Percentiles rank a stretch among this genome's conserved stretches.
Conservation (phyloP, 2,888 invertebrate genomes). For the Erynnis tages region DNA sequence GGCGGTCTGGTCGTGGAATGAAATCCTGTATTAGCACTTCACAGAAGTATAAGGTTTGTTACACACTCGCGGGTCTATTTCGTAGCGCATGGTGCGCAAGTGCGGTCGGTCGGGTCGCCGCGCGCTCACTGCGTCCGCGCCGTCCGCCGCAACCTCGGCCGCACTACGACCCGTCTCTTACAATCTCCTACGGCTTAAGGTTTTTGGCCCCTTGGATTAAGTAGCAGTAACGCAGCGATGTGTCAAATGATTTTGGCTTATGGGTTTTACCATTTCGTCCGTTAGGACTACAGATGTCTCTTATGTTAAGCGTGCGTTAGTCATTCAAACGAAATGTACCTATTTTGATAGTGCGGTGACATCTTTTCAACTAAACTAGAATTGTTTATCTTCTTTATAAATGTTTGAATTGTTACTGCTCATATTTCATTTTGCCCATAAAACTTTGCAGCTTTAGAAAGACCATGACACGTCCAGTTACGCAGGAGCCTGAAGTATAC, state of each 20-base stretch:
- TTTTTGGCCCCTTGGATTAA: constrained; percentile 31
- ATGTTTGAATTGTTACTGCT: no score
- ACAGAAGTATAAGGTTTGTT: constrained; percentile 52
- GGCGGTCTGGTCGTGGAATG: constrained; percentile 26
- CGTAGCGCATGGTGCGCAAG: constrained; percentile 60
- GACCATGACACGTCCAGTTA: no score
- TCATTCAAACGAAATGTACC: no score
- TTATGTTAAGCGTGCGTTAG: not conserved
- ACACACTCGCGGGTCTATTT: constrained; percentile 62
- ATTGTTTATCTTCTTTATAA: no score
- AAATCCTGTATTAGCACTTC: constrained; percentile 67
- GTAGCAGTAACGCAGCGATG: constrained; percentile 2
- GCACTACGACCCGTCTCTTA: constrained; percentile 39
- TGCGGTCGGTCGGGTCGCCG: constrained; percentile 62
- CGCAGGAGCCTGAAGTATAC: no score
- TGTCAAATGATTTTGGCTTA: not conserved
- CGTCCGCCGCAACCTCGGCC: constrained; percentile 32
- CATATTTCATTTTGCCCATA: no score
- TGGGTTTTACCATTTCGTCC: not conserved
- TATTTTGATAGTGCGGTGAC: no score
- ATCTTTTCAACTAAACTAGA: no score
- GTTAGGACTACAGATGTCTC: not conserved
- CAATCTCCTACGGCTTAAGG: constrained; percentile 33
- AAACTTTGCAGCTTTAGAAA: no score
- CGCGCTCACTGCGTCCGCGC: constrained; percentile 57